phyloP scores from a whole-genome alignment of 2,113 vertebrate genomes.

The Meriones unguiculatus region DNA sequence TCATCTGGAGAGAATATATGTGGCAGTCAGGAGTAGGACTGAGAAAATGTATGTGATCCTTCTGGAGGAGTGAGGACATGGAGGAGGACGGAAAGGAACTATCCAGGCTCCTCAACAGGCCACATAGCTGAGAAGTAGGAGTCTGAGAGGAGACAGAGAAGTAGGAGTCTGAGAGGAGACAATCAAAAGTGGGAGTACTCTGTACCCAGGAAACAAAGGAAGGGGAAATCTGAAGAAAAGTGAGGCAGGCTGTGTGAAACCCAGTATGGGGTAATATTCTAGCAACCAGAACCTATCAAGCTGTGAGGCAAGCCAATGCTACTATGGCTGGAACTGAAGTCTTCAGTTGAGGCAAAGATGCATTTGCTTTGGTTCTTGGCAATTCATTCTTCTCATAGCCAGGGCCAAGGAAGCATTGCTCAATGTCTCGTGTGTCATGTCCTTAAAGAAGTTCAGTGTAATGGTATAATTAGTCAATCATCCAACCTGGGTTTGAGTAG shows the following conservation, averaged over 20 bases:
- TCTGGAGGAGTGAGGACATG: neutral
- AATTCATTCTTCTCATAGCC: constrained; percentile 20
- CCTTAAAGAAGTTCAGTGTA: neutral
- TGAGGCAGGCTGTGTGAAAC: neutral
- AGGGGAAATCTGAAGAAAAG: neutral
- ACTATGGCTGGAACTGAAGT: neutral
- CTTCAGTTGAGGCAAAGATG: neutral
- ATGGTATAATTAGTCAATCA: neutral
- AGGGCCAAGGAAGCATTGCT: neutral
- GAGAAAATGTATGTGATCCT: neutral
- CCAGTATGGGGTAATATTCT: neutral
- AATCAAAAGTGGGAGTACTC: neutral
- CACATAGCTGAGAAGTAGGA: neutral
- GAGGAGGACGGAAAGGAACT: neutral
- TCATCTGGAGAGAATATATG: neutral
- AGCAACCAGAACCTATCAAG: neutral
- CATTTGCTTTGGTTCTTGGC: neutral
- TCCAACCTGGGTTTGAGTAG: neutral
- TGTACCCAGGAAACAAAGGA: neutral
- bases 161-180: neutral
- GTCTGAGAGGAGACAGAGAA: neutral
- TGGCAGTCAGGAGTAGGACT: neutral
- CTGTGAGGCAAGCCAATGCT: neutral
- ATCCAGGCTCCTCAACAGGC: neutral
- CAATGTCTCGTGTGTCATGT: too few relatives aligned